These are phyloP conservation scores for Pteropus rufus DNA, from an alignment of 2,797 vertebrate genomes.

Conservation along the genomic window DNA sequence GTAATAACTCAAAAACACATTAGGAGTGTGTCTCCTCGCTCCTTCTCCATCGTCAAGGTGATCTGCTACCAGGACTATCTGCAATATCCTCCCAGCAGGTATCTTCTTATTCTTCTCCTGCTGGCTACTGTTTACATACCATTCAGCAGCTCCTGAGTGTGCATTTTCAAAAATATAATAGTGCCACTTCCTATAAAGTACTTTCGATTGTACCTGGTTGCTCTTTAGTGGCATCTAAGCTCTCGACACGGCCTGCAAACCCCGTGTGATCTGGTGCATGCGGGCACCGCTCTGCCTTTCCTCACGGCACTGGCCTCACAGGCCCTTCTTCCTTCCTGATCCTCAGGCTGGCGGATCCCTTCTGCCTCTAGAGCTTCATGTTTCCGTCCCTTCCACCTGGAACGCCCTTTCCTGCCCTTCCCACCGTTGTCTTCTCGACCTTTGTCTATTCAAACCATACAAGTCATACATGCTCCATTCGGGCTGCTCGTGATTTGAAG, in stretches of 20 bases:
- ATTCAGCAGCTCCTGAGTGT: neutral
- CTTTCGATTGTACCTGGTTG: neutral
- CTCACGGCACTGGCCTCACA: fast-evolving
- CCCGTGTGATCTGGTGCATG: neutral
- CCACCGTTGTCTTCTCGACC: fast-evolving
- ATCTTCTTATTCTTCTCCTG: neutral
- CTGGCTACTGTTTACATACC: neutral
- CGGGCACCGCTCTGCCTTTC: too few relatives aligned
- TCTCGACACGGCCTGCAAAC: neutral
- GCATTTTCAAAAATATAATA: neutral
- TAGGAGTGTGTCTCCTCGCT: neutral
- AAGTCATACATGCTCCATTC: neutral
- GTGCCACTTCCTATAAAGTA: neutral
- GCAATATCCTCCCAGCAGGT: neutral
- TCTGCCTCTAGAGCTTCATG: neutral
- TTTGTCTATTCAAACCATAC: neutral
- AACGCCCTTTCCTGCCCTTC: neutral
- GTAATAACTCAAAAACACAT: neutral
- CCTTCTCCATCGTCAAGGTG: neutral
- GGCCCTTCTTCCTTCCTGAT: neutral
- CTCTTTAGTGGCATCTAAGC: neutral
- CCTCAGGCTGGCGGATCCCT: neutral
- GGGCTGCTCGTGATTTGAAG: neutral
- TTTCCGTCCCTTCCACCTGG: too few relatives aligned
- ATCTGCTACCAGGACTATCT: neutral